These are phyloP conservation scores for Orycteropus afer DNA, from an alignment of 2,113 vertebrate genomes.

Conservation along the genomic window DNA sequence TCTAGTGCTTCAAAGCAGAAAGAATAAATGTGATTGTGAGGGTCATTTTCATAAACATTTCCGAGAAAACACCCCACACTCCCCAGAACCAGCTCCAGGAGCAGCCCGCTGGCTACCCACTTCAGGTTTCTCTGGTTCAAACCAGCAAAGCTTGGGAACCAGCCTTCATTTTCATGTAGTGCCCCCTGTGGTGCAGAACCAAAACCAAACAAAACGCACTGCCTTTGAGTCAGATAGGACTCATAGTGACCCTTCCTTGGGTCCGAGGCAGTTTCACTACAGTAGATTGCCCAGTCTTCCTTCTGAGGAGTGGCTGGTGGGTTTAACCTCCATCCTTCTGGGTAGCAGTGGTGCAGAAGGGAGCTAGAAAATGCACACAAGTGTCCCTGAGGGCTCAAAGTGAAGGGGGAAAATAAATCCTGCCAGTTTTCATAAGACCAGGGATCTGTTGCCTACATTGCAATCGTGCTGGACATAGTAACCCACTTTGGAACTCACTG, in stretches of 20 bases:
- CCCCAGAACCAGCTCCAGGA: background rate
- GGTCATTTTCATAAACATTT: background rate
- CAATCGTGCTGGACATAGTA: background rate
- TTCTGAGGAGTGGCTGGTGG: too few species aligned
- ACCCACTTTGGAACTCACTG: background rate
- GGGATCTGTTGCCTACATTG: background rate
- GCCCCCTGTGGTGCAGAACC: background rate
- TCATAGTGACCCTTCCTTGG: too few species aligned
- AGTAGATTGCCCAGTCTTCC: too few species aligned
- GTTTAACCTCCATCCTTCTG: too few species aligned
- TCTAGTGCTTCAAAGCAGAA: slow-evolving; percentile 20
- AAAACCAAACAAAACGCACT: too few species aligned
- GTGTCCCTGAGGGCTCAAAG: background rate
- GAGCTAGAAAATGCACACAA: background rate
- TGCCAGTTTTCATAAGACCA: background rate
- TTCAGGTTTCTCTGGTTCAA: background rate
- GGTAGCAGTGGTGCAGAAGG: too few species aligned
- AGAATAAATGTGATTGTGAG: background rate
- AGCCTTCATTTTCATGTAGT: background rate
- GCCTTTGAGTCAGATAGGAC: too few species aligned
- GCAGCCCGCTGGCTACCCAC: background rate
- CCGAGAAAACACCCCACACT: accelerated
- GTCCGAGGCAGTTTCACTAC: too few species aligned
- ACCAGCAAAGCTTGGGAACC: background rate
- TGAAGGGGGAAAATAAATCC: background rate